Evolutionary conservation across 2,797 vertebrate genomes (phyloP), one percentile per base, ranked within the genome.

Genomic region (Helicolenus hilgendorfi): DNA sequence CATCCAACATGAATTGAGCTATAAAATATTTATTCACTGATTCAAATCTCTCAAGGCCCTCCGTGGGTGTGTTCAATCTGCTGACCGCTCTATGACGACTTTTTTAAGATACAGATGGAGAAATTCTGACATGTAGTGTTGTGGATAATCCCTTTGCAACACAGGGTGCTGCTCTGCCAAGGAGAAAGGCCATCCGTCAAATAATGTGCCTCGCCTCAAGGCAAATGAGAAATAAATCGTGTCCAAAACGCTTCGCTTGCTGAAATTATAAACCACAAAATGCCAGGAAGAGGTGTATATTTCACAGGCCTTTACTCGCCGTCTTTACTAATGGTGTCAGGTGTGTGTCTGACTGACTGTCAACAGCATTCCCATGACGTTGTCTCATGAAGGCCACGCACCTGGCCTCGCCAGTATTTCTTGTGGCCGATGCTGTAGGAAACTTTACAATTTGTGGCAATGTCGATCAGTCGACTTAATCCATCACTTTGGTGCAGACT

Each of bases 151-250:
- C 27, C 72, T 69, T 36, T 45, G 11, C 59, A 72, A 53, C 35
- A 73, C 38, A 72, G 38, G 18, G 58, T 27, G 53, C 60, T 68
- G 35, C 60, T 79, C 64, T 79, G 77, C 24, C 64, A 33, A 29
- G 41, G 41, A 79, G 59, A 64, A 18, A 74, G 53, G 56, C 75
- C 67, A 35, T 67, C 14, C 0, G 27, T 88, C 75, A 81, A 81
- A 79, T 45, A 70, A 72, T 41, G 56, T 59, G 63, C 56, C 56
- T 67, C 1, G 35, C 84, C 84, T 83, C 59, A 26, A 73, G 73
- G 82, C 75, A 91, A 84, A 87, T 82, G 29, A 72, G 73, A 55
- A 83, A 72, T 70, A 67, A 86, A 86, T 69, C 0, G 6, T 71
- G 33, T 85, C 83, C 31, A 56, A 72, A 88, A 55, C 1, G 5